Evolutionary conservation across 2,888 invertebrate species (phyloP).

Genomic region (Artemia sinica): DNA sequence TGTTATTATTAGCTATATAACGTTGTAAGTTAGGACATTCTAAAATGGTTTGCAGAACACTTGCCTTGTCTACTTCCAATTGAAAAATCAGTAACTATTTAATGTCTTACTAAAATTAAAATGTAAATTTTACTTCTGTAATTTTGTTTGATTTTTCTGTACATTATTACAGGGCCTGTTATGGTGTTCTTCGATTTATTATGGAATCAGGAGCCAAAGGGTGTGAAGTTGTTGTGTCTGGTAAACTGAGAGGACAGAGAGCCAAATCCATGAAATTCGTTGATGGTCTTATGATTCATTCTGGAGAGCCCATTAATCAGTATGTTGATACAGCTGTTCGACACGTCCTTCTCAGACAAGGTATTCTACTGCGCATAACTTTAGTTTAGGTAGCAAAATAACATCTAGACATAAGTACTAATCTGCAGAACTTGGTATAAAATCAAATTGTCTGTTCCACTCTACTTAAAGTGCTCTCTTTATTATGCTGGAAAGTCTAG

Average conservation of each 20-base stretch:
- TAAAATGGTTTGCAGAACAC: too few species aligned
- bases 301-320: constrained; percentile 93
- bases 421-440: too few species aligned
- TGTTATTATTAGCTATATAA: too few species aligned
- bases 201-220: constrained; percentile 95
- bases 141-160: constrained; percentile 19
- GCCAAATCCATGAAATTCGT: constrained; percentile 99
- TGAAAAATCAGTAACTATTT: not conserved
- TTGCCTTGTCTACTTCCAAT: too few species aligned
- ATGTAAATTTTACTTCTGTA: constrained; percentile 12
- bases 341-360: constrained; percentile 90
- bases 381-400: too few species aligned
- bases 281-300: constrained; percentile 99
- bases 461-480: too few species aligned
- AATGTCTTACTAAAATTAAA: not conserved
- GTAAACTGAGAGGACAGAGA: constrained; percentile 94
- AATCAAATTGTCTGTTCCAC: too few species aligned
- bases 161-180: constrained; percentile 55
- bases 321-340: constrained; percentile 96
- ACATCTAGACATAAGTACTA: too few species aligned
- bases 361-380: constrained; percentile 33
- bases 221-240: constrained; percentile 96
- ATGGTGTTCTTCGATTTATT: constrained; percentile 94
- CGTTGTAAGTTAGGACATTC: too few species aligned
- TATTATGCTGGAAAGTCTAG: too few species aligned